Base-by-base conservation (phyloP, 2,113 vertebrate species). In the Tetrao urogallus region DNA sequence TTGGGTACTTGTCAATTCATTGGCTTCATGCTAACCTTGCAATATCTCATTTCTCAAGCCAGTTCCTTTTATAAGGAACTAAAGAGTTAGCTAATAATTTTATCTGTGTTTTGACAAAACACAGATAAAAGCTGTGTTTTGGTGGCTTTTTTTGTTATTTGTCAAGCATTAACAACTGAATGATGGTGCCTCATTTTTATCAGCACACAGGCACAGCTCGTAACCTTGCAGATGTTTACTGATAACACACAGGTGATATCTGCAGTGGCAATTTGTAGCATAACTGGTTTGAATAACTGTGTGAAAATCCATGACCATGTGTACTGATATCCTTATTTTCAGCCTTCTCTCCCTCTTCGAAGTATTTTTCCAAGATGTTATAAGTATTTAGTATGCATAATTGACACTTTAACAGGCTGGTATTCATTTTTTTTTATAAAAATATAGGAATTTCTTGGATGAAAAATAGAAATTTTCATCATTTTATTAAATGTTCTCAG, bases 251-350 rank as follows among this genome's bases (percentile, higher is more conserved):
- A 25, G 83, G 52, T 47, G 3, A 2, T 72, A 74, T n/a, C 89
- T 92, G 0, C 11, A 43, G 66, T 4, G 65, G 78, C 78, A 76
- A 36, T 88, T 70, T 92, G 84, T 89, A 87, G 45, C 77, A 20
- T 58, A 90, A 72, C 82, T 69, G 34, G 48, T 77, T 85, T 66
- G 78, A 81, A 45, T 91, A 85, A 73, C 76, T 95, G 67, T 61
- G 87, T 95, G 92, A 27, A 89, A 95, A 93, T 79, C 87, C 79
- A 63, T 38, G 78, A 66, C 78, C 70, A 67, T 94, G 78, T 69
- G 57, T 36, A 69, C 40, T 47, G 85, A 76, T 70, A 63, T 63
- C 91, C 91, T 85, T 47, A 70, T 61, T 85, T 88, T 67, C 91
- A 90, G 63, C 13, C 70, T 84, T 16, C 19, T 54, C 2, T 19